Conservation (phyloP, 2,797 vertebrate genomes). For the Potorous gilbertii region DNA sequence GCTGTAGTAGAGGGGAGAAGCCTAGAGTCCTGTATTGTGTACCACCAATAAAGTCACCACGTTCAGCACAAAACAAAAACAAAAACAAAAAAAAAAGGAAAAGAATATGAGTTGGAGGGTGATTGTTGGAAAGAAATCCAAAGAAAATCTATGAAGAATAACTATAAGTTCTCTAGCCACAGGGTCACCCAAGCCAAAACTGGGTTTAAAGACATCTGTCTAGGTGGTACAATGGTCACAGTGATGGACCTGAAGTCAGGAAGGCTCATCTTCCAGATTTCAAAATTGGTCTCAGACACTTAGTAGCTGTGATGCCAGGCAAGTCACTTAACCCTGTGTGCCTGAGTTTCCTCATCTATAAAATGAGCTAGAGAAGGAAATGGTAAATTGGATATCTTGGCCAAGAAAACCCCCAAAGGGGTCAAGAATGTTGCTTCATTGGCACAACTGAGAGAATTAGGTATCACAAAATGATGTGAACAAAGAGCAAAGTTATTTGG, state of each 20-base stretch:
- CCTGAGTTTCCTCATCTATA: not conserved
- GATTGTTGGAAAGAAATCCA: slow-evolving; percentile 27
- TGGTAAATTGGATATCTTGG: not conserved
- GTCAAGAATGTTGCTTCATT: slow-evolving; percentile 1
- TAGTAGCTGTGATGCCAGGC: not conserved
- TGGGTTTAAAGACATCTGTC: not conserved
- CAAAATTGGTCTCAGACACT: not conserved
- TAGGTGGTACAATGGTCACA: not conserved
- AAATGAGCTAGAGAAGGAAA: not conserved
- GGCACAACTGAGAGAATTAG: not conserved
- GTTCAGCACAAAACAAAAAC: too few species aligned
- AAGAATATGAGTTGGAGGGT: not conserved
- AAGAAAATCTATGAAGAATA: slow-evolving; percentile 19
- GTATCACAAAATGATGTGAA: not conserved
- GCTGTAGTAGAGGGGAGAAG: too few species aligned
- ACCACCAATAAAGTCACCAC: too few species aligned
- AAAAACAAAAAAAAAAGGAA: not conserved
- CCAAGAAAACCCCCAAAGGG: not conserved
- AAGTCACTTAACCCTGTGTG: not conserved
- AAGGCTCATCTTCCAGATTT: not conserved
- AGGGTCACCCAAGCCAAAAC: not conserved
- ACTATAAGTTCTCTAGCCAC: not conserved
- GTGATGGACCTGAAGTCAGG: not conserved
- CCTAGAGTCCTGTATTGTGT: too few species aligned
- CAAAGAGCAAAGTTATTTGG: not conserved